Evolutionary conservation across 2,888 invertebrate genomes (phyloP).

Genomic region (Brachypalpus laphriformis): DNA sequence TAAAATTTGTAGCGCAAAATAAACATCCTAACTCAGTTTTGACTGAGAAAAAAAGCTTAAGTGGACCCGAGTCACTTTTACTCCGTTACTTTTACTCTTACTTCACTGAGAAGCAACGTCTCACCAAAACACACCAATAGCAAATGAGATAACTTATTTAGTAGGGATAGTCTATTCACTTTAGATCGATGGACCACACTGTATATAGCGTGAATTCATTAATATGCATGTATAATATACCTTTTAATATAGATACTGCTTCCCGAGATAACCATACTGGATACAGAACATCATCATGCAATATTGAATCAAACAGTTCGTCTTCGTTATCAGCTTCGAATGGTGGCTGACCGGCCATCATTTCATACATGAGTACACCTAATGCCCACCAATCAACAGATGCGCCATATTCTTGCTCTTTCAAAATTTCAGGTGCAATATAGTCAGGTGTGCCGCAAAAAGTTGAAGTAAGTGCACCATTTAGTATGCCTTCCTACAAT

Average conservation of each 20-base stretch:
- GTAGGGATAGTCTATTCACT: too few relatives aligned
- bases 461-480: conserved; percentile 95
- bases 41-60: too few relatives aligned
- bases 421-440: conserved; percentile 98
- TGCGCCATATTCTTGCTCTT: conserved; percentile 95
- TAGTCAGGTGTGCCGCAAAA: conserved; percentile 99
- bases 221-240: conserved; percentile 77
- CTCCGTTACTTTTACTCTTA: too few relatives aligned
- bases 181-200: too few relatives aligned
- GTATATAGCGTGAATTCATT: too few relatives aligned
- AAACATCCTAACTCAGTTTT: too few relatives aligned
- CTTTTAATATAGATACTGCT: conserved; percentile 95
- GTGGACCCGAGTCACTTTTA: too few relatives aligned
- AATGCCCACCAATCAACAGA: conserved; percentile 98
- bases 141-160: too few relatives aligned
- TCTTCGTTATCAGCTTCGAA: conserved; percentile 99
- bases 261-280: conserved; percentile 98
- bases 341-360: conserved; percentile 99
- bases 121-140: too few relatives aligned
- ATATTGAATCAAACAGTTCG: conserved; percentile 98
- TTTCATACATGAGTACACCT: conserved; percentile 99
- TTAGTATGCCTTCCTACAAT: conserved; percentile 83
- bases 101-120: too few relatives aligned
- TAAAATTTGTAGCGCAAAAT: too few relatives aligned
- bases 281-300: conserved; percentile 99